A percentile compares a stretch with the other conserved stretches of the same genome.
These are phyloP conservation scores for Chitala chitala DNA, from an alignment of 2,113 vertebrate species.

Conservation along the genomic window DNA sequence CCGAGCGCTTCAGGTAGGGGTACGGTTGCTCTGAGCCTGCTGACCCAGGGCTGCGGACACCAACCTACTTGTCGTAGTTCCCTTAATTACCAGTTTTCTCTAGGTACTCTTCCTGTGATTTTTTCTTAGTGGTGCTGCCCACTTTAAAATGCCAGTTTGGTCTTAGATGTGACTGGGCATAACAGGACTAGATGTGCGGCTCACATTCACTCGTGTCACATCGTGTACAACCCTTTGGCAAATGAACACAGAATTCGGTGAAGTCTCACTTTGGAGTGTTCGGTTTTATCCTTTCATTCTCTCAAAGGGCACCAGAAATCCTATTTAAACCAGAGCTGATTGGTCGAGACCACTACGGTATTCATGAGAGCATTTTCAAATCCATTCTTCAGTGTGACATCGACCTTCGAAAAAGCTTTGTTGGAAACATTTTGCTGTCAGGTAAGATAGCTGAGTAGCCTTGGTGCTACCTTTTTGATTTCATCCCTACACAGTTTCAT, in stretches of 20 bases:
- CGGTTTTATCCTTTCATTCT: neutral
- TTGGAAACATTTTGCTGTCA: slow-evolving; percentile 61
- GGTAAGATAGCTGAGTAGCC: slow-evolving; percentile 41
- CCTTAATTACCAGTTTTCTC: no score
- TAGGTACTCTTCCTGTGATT: no score
- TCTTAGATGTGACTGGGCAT: no score
- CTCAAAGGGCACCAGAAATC: slow-evolving; percentile 62
- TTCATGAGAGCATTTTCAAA: slow-evolving; percentile 63
- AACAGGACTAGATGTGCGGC: no score
- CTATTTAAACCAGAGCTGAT: slow-evolving; percentile 64
- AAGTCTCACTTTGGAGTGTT: neutral
- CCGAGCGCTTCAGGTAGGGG: slow-evolving; percentile 59
- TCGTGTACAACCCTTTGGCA: no score
- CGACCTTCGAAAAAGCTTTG: slow-evolving; percentile 56
- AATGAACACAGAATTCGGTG: no score
- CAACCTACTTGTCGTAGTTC: no score
- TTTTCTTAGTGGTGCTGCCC: no score
- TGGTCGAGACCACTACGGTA: slow-evolving; percentile 62
- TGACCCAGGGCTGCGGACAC: neutral
- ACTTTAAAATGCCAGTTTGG: no score
- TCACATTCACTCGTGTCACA: neutral
- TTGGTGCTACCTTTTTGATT: neutral
- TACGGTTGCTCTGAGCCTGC: neutral
- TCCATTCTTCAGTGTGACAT: slow-evolving; percentile 60
- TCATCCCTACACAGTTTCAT: no score